A percentile compares a stretch with the other conserved stretches of the same genome.
phyloP scores from a whole-genome alignment of 2,113 vertebrate genomes.

The Trematomus loennbergii region DNA sequence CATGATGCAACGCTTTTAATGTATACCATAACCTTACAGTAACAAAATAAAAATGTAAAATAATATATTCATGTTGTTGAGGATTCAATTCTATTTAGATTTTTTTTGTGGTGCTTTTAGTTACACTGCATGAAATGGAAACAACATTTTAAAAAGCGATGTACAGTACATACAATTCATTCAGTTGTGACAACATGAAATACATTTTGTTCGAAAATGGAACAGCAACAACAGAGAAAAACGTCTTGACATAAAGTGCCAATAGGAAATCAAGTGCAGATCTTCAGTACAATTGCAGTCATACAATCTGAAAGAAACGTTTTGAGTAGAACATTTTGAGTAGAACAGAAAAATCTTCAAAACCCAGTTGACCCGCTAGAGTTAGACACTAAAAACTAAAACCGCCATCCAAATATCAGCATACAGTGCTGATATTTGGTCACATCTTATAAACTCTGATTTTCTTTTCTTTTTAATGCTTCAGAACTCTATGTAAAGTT shows the following conservation, averaged over 20 bases:
- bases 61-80: background rate
- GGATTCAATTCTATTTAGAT: background rate
- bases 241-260: background rate
- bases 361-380: background rate
- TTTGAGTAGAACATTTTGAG: constrained; percentile 13
- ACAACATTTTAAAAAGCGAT: too few relatives aligned
- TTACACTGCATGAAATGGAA: too few relatives aligned
- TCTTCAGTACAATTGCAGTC: background rate
- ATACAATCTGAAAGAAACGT: background rate
- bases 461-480: background rate
- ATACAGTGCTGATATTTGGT: background rate
- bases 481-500: background rate
- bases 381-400: background rate
- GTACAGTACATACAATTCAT: constrained; percentile 8
- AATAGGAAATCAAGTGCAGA: background rate
- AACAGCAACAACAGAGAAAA: background rate
- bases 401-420: background rate
- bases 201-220: background rate
- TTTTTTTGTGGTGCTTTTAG: background rate
- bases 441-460: constrained; percentile 3
- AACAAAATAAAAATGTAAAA: background rate
- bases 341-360: constrained; percentile 25
- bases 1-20: background rate
- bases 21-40: background rate
- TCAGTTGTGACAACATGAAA: background rate